Evolutionary conservation across 2,888 invertebrate species (phyloP).

Genomic region (Tipula vernalis): DNA sequence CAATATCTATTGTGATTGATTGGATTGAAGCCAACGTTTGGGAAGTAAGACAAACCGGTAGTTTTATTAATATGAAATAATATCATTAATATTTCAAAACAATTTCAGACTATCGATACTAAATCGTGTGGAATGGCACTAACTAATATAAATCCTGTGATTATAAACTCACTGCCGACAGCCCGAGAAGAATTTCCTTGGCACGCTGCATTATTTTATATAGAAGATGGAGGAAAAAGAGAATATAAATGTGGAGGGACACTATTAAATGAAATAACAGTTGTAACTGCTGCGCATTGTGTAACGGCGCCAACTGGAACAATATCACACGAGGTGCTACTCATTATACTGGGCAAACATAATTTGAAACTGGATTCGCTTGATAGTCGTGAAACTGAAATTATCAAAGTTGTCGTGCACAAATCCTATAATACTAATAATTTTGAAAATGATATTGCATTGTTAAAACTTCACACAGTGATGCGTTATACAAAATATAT

Average conservation of each 20-base stretch:
- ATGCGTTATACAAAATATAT: background rate
- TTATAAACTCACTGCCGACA: background rate
- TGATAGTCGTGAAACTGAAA: background rate
- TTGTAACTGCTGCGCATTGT: background rate
- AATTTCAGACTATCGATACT: background rate
- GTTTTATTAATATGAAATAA: background rate
- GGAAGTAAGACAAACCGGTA: background rate
- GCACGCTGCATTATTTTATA: background rate
- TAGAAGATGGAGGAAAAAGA: background rate
- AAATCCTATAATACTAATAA: background rate
- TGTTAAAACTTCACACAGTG: background rate
- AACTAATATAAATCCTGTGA: no score
- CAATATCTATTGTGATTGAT: background rate
- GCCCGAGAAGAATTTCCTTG: background rate
- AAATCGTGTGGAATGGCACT: background rate
- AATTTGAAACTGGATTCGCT: background rate
- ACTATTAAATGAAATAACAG: background rate
- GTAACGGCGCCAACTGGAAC: background rate
- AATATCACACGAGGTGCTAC: background rate
- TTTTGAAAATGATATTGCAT: background rate
- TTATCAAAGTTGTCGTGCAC: background rate
- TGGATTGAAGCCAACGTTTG: background rate
- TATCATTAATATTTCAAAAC: background rate
- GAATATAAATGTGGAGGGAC: background rate
- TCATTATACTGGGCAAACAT: background rate